Evolutionary conservation across 2,113 vertebrate genomes (phyloP), one percentile per base, ranked within the genome.

Genomic region (Alligator sinensis): DNA sequence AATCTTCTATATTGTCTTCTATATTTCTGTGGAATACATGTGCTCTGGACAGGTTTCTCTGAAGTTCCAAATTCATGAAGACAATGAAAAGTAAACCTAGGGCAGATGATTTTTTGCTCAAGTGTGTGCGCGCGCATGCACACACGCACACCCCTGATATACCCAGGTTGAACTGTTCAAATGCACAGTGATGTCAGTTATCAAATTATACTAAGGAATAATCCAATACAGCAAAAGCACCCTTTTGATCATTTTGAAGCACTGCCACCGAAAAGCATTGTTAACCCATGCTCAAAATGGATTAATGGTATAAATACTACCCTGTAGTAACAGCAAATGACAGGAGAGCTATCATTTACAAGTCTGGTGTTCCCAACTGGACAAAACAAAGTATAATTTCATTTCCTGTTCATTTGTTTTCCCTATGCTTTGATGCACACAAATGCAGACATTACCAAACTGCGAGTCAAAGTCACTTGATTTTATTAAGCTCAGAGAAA

Each of bases 381-480:
- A 95, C 92, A 95, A 94, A 95, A 82, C 18, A 95, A 87, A 60
- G 21, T 55, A 80, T 87, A 64, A 22, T 92, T 97, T 80, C 82
- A 82, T 94, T 97, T 96, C 96, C 93, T 88, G 58, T 59, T 30
- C 24, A n/a, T n/a, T n/a, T 94, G 80, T 95, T 96, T 94, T 88
- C 77, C 87, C 85, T 63, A 13, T 30, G 89, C 88, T 95, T 76
- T 62, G 82, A 78, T n/a, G 66, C 77, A 90, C 77, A 82, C 47
- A 90, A 84, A 86, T n/a, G 74, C 82, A 95, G 89, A 93, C 24
- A 4, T n/a, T 77, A 95, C 77, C 74, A 91, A 93, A 55, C 4
- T 87, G 74, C 58, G 87, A 95, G 75, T 64, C 57, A 63, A 93
- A 92, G 93, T 87, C 89, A 85, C 80, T 92, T 91, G 86, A 3